phyloP scores from a whole-genome alignment of 1,140 invertebrate genomes.

The Coptotermes formosanus region DNA sequence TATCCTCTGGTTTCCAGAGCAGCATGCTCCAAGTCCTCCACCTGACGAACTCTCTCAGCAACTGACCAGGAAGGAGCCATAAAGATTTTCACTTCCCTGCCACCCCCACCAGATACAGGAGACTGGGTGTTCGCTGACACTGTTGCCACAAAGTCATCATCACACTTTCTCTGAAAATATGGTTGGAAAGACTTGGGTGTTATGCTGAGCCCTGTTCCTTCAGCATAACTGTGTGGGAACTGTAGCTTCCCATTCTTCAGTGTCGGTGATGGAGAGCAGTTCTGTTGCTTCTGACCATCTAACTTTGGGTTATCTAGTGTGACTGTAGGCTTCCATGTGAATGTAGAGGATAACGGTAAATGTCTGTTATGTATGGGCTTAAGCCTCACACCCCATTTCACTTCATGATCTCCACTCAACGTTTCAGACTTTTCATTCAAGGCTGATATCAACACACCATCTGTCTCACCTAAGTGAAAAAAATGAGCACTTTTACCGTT shows the following conservation, averaged over 20 bases:
- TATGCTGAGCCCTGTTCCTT: conserved; percentile 46
- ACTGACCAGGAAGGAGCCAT: conserved; percentile 45
- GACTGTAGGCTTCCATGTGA: conserved; percentile 49
- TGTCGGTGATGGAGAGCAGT: background rate
- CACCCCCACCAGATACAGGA: background rate
- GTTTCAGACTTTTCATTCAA: background rate
- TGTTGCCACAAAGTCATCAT: conserved; percentile 20
- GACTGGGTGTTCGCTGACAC: background rate
- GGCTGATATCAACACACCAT: conserved; percentile 41
- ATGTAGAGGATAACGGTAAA: background rate
- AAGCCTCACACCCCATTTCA: conserved; percentile 50
- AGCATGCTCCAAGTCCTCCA: conserved; percentile 42
- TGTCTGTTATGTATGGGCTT: conserved; percentile 40
- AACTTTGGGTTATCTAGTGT: conserved; percentile 43
- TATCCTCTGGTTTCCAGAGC: conserved; percentile 46
- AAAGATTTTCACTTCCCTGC: background rate
- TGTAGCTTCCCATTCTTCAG: background rate
- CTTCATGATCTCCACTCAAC: background rate
- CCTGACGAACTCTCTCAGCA: conserved; percentile 48
- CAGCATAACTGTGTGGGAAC: conserved; percentile 21
- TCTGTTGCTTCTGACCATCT: conserved; percentile 25
- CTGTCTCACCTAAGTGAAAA: conserved; percentile 64
- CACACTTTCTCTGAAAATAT: conserved; percentile 30
- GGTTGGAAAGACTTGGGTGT: conserved; percentile 44
- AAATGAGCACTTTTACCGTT: conserved; percentile 69